Conservation (phyloP, 1,140 invertebrate genomes). For the Drepana arcuata region DNA sequence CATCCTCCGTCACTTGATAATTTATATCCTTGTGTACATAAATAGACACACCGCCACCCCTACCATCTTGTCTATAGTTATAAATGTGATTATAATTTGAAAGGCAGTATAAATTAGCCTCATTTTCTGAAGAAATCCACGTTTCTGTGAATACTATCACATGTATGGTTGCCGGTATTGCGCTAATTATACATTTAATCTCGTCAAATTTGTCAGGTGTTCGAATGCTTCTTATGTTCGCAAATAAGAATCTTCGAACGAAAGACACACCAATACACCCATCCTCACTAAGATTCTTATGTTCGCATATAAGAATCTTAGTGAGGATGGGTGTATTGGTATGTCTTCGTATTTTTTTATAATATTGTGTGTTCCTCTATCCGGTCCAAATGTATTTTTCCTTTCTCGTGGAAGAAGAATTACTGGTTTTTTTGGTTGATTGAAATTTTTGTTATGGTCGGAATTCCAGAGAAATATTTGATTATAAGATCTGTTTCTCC, state of each 20-base stretch:
- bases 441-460: too few relatives aligned
- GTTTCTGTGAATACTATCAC: constrained; percentile 19
- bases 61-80: constrained; percentile 13
- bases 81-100: constrained; percentile 16
- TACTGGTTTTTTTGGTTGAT: too few relatives aligned
- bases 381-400: too few relatives aligned
- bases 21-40: background rate
- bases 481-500: too few relatives aligned
- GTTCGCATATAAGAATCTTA: too few relatives aligned
- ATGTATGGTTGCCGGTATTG: constrained; percentile 10
- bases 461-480: too few relatives aligned
- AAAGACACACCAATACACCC: constrained; percentile 6
- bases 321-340: too few relatives aligned
- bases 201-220: constrained; percentile 13
- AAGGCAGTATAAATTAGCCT: constrained; percentile 10
- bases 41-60: too few relatives aligned
- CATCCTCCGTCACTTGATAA: background rate
- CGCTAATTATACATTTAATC: constrained; percentile 17
- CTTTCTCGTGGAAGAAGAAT: too few relatives aligned
- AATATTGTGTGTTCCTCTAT: too few relatives aligned
- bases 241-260: constrained; percentile 16
- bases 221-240: constrained; percentile 15
- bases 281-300: too few relatives aligned
- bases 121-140: constrained; percentile 14
- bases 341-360: constrained; percentile 14